Conservation (phyloP, 1,140 invertebrate genomes). For the Neocloeon triangulifer region DNA sequence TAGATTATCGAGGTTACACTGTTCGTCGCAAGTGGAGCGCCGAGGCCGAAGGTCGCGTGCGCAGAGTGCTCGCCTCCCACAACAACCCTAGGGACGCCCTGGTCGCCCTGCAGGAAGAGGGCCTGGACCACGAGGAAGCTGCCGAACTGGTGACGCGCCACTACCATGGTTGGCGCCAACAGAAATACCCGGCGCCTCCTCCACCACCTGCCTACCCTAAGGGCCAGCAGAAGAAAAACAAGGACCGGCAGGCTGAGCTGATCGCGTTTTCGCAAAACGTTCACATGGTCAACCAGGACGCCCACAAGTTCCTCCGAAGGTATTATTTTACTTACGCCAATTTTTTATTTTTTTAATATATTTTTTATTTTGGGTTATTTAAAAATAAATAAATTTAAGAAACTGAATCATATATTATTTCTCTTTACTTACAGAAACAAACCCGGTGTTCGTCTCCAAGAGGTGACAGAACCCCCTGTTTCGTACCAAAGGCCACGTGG, state of each 20-base stretch:
- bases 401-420: too few species aligned
- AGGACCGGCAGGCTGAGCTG: background rate
- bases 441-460: conserved; percentile 24
- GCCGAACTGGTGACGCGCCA: background rate
- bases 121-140: background rate
- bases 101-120: conserved; percentile 15
- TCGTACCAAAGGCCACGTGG: conserved; percentile 33
- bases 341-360: too few species aligned
- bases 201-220: background rate
- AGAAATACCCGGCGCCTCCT: background rate
- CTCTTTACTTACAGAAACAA: too few species aligned
- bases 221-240: background rate
- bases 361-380: too few species aligned
- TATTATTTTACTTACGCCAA: too few species aligned
- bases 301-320: conserved; percentile 36
- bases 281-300: conserved; percentile 40
- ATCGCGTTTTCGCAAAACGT: conserved; percentile 19
- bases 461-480: conserved; percentile 25
- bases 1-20: conserved; percentile 39
- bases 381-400: too few species aligned
- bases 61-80: conserved; percentile 17
- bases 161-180: background rate
- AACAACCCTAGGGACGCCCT: conserved; percentile 16
- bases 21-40: conserved; percentile 34
- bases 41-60: conserved; percentile 22